Evolutionary conservation across 2,113 vertebrate genomes (phyloP), one percentile per base, ranked within the genome.

Genomic region (Hassar affinis): DNA sequence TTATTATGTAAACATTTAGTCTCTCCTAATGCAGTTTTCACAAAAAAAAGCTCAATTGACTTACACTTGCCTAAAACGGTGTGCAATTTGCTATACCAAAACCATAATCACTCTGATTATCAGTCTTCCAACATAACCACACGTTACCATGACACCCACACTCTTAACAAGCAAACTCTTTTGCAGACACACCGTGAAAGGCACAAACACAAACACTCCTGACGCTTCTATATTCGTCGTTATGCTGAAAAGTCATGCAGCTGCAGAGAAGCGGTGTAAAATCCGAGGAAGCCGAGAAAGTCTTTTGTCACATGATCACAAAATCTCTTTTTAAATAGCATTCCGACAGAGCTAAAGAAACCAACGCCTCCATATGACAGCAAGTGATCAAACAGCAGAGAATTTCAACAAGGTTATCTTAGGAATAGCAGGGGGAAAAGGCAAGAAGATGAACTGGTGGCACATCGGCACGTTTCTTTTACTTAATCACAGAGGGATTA

Each of bases 21-120:
- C 35, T 25, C 42, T 69, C 35, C 38, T 25, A 25, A 25, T 25
- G 20, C 38, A 42, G 25, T 69, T 25, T 69, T 35, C 11, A 38
- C 35, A 22, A 33, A 42, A 42, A 69, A 66, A 25, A 45, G 22
- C 38, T 42, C 0, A 8, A 27, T 27, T 27, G 42, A 49, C 49
- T 17, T 72, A 15, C 75, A 69, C 6, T 56, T 38, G 49, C 35
- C 18, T 14, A 49, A 35, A 81, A 57, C 27, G 51, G 14, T 49
- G 45, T 51, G 49, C 61, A 78, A 81, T 78, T 81, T 81, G 49
- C 51, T 59, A 47, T 49, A 35, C 45, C 22, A 62, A 76, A 76
- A 62, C 17, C 62, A 66, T 66, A 38, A 68, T 68, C 18, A 45
- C 38, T 72, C 22, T n/a, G 45, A 49, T 72, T 27, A 49, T 49